Base-by-base conservation (phyloP, 2,888 invertebrate genomes). In the Drosophila ezoana region DNA sequence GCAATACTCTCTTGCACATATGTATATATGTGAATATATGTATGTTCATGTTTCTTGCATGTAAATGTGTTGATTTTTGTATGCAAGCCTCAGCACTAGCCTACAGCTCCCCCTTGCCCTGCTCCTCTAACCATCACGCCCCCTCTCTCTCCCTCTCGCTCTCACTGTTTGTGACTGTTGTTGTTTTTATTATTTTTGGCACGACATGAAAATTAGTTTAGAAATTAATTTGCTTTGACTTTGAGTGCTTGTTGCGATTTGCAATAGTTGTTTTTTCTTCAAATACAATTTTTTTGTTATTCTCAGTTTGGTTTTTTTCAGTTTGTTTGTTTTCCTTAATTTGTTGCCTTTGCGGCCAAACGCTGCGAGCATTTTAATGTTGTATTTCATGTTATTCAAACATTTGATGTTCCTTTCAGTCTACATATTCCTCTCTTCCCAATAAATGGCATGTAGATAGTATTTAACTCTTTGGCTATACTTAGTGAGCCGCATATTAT, bases 161-260 rank as follows among this genome's bases (percentile, higher is more conserved):
- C 16, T 10, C 11, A 4, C 8, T 43, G 28, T 33, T n/a, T 60
- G 38, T 63, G 64, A 56, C 72, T 60, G 38, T 63, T 66, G 56
- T 75, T 76, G 64, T 75, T 82, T 82, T 87, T 85, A 87, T 85
- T 87, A 87, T 87, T 85, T 85, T 85, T 85, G 85, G 85, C 88
- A 87, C 85, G 81, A 79, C 83, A 87, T 65, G 88, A 87, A 85
- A 87, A 84, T 84, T 79, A 85, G 88, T 86, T 86, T 81, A 87
- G 86, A 84, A 87, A 76, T 82, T 84, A 87, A 84, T 84, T 87
- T 73, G 82, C 87, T 87, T 84, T 87, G 87, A 87, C 83, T 84
- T 81, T 87, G 83, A 84, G 87, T 87, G 83, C 84, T 87, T 81
- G 87, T 75, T 87, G 84, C 84, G 69, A 86, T 83, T 81, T 87